These are phyloP conservation scores for Nothobranchius furzeri DNA, from an alignment of 2,113 vertebrate genomes.

Conservation along the genomic window DNA sequence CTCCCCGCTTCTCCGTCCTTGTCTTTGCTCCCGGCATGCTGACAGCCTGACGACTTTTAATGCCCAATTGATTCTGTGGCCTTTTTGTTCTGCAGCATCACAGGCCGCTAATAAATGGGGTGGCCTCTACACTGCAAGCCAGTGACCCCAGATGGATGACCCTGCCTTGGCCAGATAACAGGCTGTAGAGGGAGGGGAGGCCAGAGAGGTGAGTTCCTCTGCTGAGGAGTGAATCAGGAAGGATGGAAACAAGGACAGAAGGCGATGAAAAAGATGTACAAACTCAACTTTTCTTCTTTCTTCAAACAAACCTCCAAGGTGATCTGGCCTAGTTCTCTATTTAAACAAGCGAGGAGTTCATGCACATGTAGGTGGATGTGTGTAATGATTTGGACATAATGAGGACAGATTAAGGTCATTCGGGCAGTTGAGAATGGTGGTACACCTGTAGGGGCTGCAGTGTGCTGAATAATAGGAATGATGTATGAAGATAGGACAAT, in stretches of 20 bases:
- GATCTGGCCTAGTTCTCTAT: slow-evolving; percentile 63
- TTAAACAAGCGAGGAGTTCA: slow-evolving; percentile 30
- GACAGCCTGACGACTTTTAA: slow-evolving; percentile 54
- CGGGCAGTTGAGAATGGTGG: slow-evolving; percentile 29
- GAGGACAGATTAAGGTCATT: slow-evolving; percentile 67
- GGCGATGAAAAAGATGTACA: slow-evolving; percentile 6
- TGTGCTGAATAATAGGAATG: slow-evolving; percentile 28
- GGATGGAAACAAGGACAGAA: slow-evolving; percentile 6
- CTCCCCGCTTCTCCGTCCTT: slow-evolving; percentile 12
- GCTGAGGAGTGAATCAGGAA: background rate
- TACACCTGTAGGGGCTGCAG: slow-evolving; percentile 61
- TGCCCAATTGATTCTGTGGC: slow-evolving; percentile 66
- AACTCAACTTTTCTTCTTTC: background rate
- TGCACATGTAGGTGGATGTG: slow-evolving; percentile 31
- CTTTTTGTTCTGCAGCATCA: slow-evolving; percentile 46
- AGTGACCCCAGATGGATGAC: slow-evolving; percentile 61
- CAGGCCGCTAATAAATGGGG: slow-evolving; percentile 63
- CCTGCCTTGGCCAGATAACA: slow-evolving; percentile 27
- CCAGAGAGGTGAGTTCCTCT: background rate
- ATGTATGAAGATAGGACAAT: slow-evolving; percentile 31
- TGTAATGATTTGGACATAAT: slow-evolving; percentile 62
- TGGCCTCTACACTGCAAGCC: slow-evolving; percentile 22
- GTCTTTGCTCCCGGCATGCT: slow-evolving; percentile 24
- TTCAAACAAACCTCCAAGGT: slow-evolving; percentile 49
- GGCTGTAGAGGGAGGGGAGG: slow-evolving; percentile 23